These are phyloP conservation scores for Eptesicus fuscus DNA, from an alignment of 2,113 vertebrate species.

Conservation along the genomic window DNA sequence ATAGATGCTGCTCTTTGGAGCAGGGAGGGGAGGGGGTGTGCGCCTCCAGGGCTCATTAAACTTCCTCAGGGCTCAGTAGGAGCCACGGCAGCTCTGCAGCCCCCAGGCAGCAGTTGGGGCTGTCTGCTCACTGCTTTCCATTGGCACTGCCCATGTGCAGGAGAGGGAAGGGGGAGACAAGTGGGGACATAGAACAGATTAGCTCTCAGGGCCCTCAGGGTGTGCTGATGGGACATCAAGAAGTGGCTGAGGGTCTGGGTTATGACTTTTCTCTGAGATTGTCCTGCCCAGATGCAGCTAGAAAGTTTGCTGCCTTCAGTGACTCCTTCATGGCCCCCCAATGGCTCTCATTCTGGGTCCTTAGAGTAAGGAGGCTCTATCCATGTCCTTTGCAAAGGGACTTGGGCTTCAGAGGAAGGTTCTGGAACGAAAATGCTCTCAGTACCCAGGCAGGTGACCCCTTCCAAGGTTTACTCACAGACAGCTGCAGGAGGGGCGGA, in stretches of 20 bases:
- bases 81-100: not conserved
- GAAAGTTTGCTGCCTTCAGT: not conserved
- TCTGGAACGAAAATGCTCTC: not conserved
- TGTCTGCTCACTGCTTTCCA: not conserved
- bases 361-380: not conserved
- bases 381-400: not conserved
- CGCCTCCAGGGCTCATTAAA: not conserved
- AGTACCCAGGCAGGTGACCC: not conserved
- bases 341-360: not conserved
- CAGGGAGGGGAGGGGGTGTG: not conserved
- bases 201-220: not conserved
- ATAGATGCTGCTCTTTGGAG: conserved; percentile 13
- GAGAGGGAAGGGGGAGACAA: not conserved
- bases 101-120: rapidly evolving
- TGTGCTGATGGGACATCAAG: not conserved
- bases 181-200: not conserved
- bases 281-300: not conserved
- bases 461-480: not conserved
- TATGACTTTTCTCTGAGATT: not conserved
- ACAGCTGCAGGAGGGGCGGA: not conserved
- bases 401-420: not conserved
- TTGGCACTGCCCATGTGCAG: rapidly evolving
- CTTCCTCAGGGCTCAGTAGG: not conserved
- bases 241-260: not conserved
- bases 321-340: not conserved